A percentile compares a stretch with the other conserved stretches of the same genome.
Conservation (phyloP, 2,888 invertebrate species). For the Helleia helle region DNA sequence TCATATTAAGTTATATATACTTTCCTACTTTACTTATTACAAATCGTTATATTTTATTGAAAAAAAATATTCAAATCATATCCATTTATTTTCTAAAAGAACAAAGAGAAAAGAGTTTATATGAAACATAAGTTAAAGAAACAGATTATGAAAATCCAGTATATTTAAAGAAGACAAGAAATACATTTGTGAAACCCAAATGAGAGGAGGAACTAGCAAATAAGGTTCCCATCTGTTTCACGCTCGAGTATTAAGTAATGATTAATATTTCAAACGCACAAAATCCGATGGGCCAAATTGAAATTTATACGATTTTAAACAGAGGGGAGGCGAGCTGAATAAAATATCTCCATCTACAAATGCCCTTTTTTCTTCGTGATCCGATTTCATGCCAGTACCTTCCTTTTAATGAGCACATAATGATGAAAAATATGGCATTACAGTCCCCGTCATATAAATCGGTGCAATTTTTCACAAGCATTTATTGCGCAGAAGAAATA, state of each 20-base stretch:
- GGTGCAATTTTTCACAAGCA: conserved; percentile 35
- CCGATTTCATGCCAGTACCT: conserved; percentile 34
- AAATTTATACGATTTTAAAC: conserved; percentile 22
- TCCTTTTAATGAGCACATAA: conserved; percentile 65
- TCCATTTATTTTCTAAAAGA: too few species aligned
- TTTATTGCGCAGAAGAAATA: conserved; percentile 37
- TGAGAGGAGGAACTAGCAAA: not conserved
- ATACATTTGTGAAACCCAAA: not conserved
- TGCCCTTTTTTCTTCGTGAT: conserved; percentile 21
- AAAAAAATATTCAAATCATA: too few species aligned
- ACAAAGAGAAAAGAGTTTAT: too few species aligned
- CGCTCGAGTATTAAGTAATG: conserved; percentile 10
- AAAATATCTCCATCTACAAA: conserved; percentile 23
- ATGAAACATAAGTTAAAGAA: too few species aligned
- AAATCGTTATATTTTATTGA: too few species aligned
- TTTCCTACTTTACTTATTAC: too few species aligned
- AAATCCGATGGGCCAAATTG: conserved; percentile 21
- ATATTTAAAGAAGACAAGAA: too few species aligned
- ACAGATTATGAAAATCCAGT: too few species aligned
- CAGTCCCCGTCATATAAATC: conserved; percentile 37
- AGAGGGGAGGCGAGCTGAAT: conserved; percentile 23
- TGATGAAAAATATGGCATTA: conserved; percentile 50
- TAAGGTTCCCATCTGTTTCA: not conserved
- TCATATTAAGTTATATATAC: too few species aligned
- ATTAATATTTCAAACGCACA: conserved; percentile 21